Evolutionary conservation across 2,113 vertebrate species (phyloP).

Genomic region (Corydoras sp.): DNA sequence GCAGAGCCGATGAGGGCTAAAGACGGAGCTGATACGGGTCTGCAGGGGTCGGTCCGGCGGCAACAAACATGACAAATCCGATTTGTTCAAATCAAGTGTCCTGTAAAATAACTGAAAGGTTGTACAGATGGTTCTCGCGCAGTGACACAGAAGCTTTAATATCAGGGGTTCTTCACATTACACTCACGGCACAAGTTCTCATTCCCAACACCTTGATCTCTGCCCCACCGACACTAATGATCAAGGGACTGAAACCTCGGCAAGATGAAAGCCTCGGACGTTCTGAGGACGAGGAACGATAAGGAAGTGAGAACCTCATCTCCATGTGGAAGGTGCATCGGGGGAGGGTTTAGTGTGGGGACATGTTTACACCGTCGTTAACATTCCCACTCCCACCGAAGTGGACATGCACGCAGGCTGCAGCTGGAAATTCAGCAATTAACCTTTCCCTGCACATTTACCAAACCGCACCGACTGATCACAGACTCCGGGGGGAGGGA

Average conservation of each 20-base stretch:
- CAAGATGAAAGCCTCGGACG: no score
- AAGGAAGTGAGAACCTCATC: no score
- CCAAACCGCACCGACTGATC: conserved; percentile 43
- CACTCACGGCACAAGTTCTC: conserved; percentile 47
- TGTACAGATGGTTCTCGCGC: neutral
- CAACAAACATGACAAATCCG: no score
- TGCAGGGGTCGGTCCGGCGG: no score
- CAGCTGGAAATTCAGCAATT: conserved; percentile 57
- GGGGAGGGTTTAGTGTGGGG: no score
- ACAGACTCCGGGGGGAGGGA: neutral
- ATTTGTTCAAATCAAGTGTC: no score
- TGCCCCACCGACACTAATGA: conserved; percentile 43
- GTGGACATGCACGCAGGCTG: conserved; percentile 54
- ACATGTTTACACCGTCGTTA: no score
- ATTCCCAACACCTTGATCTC: conserved; percentile 56
- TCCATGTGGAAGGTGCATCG: no score
- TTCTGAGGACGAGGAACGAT: neutral
- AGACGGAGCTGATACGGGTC: no score
- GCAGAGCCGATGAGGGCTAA: no score
- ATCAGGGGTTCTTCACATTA: conserved; percentile 46
- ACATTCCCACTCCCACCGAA: conserved; percentile 26
- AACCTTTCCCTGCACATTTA: conserved; percentile 65
- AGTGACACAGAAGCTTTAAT: conserved; percentile 32
- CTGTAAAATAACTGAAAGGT: no score
- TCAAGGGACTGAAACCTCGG: no score